Evolutionary conservation across 2,113 vertebrate genomes (phyloP).

Genomic region (Zeus faber): DNA sequence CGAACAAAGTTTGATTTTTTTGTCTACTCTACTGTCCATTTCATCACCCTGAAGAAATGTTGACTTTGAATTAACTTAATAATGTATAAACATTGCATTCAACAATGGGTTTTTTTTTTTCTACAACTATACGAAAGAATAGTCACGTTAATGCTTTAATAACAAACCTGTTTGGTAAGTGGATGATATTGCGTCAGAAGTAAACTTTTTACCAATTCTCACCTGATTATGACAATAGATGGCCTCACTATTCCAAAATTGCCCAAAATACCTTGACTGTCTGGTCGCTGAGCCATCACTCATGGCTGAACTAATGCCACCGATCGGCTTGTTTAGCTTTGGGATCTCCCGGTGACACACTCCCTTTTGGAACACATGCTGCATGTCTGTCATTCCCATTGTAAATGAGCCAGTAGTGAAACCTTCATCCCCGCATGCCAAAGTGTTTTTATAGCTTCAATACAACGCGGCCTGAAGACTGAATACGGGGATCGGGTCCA

Average conservation of each 20-base stretch:
- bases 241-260: slow-evolving; percentile 28
- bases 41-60: too few relatives aligned
- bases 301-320: slow-evolving; percentile 43
- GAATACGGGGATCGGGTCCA: not conserved
- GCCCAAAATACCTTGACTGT: slow-evolving; percentile 2
- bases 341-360: slow-evolving; percentile 39
- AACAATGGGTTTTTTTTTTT: too few relatives aligned
- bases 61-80: too few relatives aligned
- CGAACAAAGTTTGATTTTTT: too few relatives aligned
- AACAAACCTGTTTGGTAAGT: too few relatives aligned
- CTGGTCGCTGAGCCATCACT: slow-evolving; percentile 29
- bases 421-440: slow-evolving; percentile 13
- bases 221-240: slow-evolving; percentile 2
- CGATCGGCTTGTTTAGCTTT: slow-evolving; percentile 45
- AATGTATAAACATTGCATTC: too few relatives aligned
- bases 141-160: too few relatives aligned
- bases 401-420: slow-evolving; percentile 35
- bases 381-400: slow-evolving; percentile 55
- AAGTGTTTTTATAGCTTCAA: too few relatives aligned
- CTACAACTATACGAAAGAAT: too few relatives aligned
- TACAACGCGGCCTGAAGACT: too few relatives aligned
- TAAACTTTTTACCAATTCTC: slow-evolving; percentile 27
- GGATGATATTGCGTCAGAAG: slow-evolving; percentile 12
- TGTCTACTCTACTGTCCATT: too few relatives aligned
- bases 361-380: slow-evolving; percentile 47